A percentile compares a stretch with the other conserved stretches of the same genome.
Conservation (phyloP, 1,140 invertebrate genomes). For the Solenopsis invicta region DNA sequence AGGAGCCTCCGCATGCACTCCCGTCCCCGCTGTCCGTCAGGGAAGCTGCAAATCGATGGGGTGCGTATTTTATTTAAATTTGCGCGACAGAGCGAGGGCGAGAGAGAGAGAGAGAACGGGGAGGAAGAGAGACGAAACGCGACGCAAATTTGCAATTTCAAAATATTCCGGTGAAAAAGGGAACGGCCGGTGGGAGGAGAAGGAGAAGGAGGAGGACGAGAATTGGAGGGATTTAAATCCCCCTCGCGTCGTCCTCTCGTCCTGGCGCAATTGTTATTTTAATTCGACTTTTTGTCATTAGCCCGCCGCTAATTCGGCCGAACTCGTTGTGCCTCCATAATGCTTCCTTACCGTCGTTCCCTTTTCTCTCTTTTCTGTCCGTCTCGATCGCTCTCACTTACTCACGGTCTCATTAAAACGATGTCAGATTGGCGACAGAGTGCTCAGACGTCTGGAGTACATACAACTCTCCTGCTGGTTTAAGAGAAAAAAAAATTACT, state of each 20-base stretch:
- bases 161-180: conserved; percentile 57
- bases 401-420: conserved; percentile 56
- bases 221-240: conserved; percentile 36
- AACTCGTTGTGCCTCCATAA: conserved; percentile 56
- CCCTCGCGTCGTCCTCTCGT: conserved; percentile 54
- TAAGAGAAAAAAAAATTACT: conserved; percentile 55
- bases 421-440: conserved; percentile 52
- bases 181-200: not conserved
- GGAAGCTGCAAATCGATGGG: conserved; percentile 62
- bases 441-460: conserved; percentile 56
- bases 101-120: not conserved
- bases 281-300: conserved; percentile 82
- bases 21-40: not conserved
- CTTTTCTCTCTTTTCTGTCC: conserved; percentile 5
- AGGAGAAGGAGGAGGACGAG: not conserved
- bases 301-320: conserved; percentile 79
- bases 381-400: conserved; percentile 1
- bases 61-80: conserved; percentile 66
- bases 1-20: conserved; percentile 13
- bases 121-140: not conserved
- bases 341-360: conserved; percentile 62
- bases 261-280: conserved; percentile 80
- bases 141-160: conserved; percentile 65
- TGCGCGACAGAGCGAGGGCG: not conserved
- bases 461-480: conserved; percentile 41